Conservation (phyloP, 2,797 vertebrate species). For the Harpagifer antarcticus region DNA sequence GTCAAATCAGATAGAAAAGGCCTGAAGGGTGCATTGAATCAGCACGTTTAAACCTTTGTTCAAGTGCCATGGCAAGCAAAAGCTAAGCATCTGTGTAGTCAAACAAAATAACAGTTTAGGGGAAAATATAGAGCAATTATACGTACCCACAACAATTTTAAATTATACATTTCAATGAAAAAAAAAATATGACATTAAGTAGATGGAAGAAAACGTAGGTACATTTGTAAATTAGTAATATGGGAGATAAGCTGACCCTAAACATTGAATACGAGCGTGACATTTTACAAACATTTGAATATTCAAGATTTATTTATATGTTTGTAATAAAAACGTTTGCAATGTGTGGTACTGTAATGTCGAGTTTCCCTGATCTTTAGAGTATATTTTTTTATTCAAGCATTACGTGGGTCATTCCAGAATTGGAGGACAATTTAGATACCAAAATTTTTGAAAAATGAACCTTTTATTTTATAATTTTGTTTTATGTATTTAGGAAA, state of each 20-base stretch:
- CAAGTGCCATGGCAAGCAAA: not conserved
- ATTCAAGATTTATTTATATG: not conserved
- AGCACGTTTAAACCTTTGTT: slow-evolving; percentile 8
- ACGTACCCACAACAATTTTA: no score
- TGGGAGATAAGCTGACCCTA: not conserved
- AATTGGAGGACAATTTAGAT: no score
- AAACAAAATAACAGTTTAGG: not conserved
- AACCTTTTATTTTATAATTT: no score
- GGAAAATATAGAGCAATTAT: no score
- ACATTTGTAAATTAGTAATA: not conserved
- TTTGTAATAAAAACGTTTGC: not conserved
- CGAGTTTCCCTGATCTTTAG: not conserved
- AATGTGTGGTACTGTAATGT: not conserved
- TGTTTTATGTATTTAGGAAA: no score
- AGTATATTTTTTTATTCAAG: not conserved
- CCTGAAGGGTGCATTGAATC: slow-evolving; percentile 31
- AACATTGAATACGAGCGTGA: not conserved
- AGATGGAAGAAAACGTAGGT: not conserved
- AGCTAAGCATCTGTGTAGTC: not conserved
- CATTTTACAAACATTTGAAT: not conserved
- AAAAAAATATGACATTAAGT: not conserved
- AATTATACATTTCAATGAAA: not conserved
- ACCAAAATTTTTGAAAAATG: no score
- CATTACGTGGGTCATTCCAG: not conserved
- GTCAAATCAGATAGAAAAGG: slow-evolving; percentile 35